These are phyloP conservation scores for Miichthys miiuy DNA, from an alignment of 2,797 vertebrate species.

Conservation along the genomic window DNA sequence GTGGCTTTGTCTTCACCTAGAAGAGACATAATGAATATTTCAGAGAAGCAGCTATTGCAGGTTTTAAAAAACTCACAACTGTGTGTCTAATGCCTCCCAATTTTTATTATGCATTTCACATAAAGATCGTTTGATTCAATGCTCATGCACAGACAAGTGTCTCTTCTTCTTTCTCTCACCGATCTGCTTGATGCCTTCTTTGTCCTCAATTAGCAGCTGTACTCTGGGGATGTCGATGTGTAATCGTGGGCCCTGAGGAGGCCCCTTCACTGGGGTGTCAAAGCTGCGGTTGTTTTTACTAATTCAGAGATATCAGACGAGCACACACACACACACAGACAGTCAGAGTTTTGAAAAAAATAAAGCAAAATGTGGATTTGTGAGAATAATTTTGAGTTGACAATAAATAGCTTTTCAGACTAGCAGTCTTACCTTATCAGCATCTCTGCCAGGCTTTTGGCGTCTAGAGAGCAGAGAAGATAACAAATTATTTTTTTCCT, in stretches of 20 bases:
- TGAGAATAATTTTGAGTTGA: conserved; percentile 4
- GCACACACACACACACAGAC: conserved; percentile 27
- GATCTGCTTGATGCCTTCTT: conserved; percentile 98
- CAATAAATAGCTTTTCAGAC: not conserved
- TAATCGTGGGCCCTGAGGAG: conserved; percentile 96
- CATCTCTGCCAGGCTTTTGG: conserved; percentile 99
- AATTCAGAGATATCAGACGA: conserved; percentile 68
- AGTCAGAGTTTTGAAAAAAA: conserved; percentile 32
- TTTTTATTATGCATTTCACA: not conserved
- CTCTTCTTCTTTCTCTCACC: conserved; percentile 88
- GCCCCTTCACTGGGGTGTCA: conserved; percentile 98
- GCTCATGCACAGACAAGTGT: conserved; percentile 1
- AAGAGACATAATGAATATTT: not conserved
- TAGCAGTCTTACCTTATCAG: conserved; percentile 91
- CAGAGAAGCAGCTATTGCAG: not conserved
- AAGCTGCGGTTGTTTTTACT: conserved; percentile 99
- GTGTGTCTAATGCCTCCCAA: not conserved
- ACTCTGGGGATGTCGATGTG: conserved; percentile 99
- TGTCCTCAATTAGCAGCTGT: conserved; percentile 98
- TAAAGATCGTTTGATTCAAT: not conserved
- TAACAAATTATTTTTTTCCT: not conserved
- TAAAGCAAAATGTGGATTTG: conserved; percentile 8
- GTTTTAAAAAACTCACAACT: not conserved
- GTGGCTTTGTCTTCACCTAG: conserved; percentile 98
- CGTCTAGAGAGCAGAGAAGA: conserved; percentile 87